Percentiles rank a stretch among this genome's conserved stretches.
Evolutionary conservation across 2,888 invertebrate species (phyloP).

Genomic region (Epicampocera succincta): DNA sequence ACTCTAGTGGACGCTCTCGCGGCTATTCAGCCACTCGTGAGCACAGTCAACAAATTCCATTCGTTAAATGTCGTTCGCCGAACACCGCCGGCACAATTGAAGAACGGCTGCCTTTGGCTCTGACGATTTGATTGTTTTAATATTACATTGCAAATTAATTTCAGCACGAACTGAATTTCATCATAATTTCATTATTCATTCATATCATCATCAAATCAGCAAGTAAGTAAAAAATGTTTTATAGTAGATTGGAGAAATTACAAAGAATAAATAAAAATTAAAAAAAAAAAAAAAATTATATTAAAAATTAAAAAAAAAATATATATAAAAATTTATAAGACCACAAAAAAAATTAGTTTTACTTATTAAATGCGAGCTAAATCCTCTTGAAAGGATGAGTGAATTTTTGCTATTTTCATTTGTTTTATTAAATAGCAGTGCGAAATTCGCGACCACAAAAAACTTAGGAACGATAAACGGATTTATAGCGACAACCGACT

Average conservation of each 20-base stretch:
- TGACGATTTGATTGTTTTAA: constrained; percentile 46
- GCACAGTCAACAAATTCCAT: constrained; percentile 25
- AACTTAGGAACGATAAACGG: no score
- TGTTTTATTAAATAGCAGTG: constrained; percentile 51
- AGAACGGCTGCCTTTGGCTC: constrained; percentile 55
- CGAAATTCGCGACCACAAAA: constrained; percentile 61
- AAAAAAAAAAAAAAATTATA: neutral
- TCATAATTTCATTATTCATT: neutral
- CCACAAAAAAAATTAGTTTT: no score
- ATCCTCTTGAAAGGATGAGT: constrained; percentile 54
- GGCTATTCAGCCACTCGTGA: constrained; percentile 58
- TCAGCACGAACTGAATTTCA: neutral
- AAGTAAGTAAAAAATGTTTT: no score
- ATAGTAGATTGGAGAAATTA: no score
- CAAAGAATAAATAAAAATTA: neutral
- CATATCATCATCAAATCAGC: no score
- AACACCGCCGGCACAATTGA: constrained; percentile 35
- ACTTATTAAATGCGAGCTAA: constrained; percentile 43
- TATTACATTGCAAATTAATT: no score
- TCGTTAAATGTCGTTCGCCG: constrained; percentile 3
- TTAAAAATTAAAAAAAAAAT: neutral
- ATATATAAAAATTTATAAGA: neutral
- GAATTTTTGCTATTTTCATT: constrained; percentile 56
- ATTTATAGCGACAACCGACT: neutral
- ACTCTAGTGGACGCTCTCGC: constrained; percentile 57